Base-by-base conservation (phyloP, 2,888 invertebrate genomes). In the Lithophane semibrunnea region DNA sequence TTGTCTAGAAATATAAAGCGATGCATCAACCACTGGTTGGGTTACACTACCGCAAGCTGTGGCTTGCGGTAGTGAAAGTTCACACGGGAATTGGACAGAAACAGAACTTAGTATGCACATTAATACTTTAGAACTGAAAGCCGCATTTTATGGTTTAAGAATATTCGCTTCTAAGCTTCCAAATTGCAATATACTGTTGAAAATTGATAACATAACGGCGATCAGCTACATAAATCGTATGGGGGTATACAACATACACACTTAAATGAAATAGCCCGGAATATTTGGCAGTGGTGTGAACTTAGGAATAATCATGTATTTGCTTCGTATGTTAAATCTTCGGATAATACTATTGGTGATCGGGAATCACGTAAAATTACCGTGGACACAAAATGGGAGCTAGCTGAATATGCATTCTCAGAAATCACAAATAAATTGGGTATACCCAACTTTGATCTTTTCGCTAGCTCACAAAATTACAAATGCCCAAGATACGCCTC, bases 401-500 rank as follows among this genome's bases (percentile, higher is more conserved):
- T 49, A 49, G 16, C 49, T 49, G 18, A 49, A 0, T 49, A 16
- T 49, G 5, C 49, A 16, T 49, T 49, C 4, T 49, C 12, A 16
- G 49, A 16, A 5, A 16, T 49, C 49, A 13, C 49, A 49, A 16
- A 49, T 5, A 49, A 49, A 49, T 29, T 29, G 12, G 83, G 83
- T 18, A 42, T 1, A 3, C 85, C 84, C 2, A 65, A 76, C 21
- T 73, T 86, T 69, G 84, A 86, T 60, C 67, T 84, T 1, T 87
- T 85, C 63, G 87, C 85, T 1, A 80, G 76, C 52, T 47, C 54
- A 5, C 65, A 75, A 75, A 87, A 85, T 64, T 54, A 61, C 42
- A 83, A 83, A 80, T 85, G 83, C 47, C 0, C 1, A 29, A 75
- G 72, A 70, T 85, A 85, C 56, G 80, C 74, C 12, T 88, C 84